A percentile compares a stretch with the other conserved stretches of the same genome.
Evolutionary conservation across 2,113 vertebrate genomes (phyloP).

Genomic region (Ceyx margarethae): DNA sequence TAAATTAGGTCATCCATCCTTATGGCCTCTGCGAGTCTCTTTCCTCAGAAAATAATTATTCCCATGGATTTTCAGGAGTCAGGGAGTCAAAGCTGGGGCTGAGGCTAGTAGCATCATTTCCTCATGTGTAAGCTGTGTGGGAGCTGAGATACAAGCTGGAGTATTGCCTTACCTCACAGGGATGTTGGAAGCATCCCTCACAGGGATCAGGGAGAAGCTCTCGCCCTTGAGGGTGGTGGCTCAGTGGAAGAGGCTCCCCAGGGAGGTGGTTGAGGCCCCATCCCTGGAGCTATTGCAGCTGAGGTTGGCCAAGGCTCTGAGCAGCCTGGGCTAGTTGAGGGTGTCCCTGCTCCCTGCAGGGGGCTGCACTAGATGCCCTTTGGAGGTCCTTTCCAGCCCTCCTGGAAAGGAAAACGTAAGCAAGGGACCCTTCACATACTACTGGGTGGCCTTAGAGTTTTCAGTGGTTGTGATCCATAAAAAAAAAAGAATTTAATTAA

Average conservation of each 20-base stretch:
- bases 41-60: background rate
- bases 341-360: too few relatives aligned
- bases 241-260: too few relatives aligned
- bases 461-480: background rate
- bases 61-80: background rate
- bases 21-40: background rate
- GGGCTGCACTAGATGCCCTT: too few relatives aligned
- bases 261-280: too few relatives aligned
- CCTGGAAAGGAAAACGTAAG: background rate
- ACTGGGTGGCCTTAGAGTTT: background rate
- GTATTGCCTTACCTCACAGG: background rate
- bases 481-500: background rate
- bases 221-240: too few relatives aligned
- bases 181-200: background rate
- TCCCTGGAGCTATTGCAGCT: too few relatives aligned
- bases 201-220: background rate
- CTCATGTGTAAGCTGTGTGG: background rate
- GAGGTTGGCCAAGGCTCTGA: too few relatives aligned
- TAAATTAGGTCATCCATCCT: background rate
- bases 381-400: background rate
- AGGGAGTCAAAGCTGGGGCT: background rate
- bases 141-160: background rate
- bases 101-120: background rate
- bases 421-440: background rate
- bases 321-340: too few relatives aligned